Evolutionary conservation across 2,888 invertebrate species (phyloP).

Genomic region (Archips xylosteana): DNA sequence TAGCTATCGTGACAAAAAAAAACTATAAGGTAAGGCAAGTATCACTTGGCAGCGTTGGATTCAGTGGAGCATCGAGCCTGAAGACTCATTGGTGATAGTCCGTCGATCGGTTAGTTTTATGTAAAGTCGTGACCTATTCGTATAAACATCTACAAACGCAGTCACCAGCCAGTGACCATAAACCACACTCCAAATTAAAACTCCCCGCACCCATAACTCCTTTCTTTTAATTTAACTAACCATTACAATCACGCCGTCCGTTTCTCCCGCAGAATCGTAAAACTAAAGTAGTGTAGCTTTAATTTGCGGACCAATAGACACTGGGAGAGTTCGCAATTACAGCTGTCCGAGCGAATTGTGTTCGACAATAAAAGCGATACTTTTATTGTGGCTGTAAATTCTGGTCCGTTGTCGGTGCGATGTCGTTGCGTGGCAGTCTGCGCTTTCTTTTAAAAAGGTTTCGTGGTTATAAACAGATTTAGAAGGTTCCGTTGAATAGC

Average conservation of each 20-base stretch:
- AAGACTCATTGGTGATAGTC: too few species aligned
- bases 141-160: not conserved
- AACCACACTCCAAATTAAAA: constrained; percentile 8
- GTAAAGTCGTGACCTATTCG: too few species aligned
- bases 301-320: constrained; percentile 81
- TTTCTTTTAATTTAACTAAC: constrained; percentile 33
- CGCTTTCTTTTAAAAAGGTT: constrained; percentile 43
- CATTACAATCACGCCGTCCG: constrained; percentile 37
- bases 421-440: constrained; percentile 66
- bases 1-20: too few species aligned
- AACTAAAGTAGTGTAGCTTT: constrained; percentile 73
- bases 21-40: too few species aligned
- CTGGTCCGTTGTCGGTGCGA: constrained; percentile 66
- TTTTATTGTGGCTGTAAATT: constrained; percentile 81
- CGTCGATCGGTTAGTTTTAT: too few species aligned
- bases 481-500: not conserved
- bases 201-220: constrained; percentile 21
- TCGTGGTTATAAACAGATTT: not conserved
- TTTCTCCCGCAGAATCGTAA: constrained; percentile 53
- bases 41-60: too few species aligned
- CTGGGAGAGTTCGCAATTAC: constrained; percentile 78
- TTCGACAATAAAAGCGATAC: constrained; percentile 81
- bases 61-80: too few species aligned
- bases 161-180: not conserved
- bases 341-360: constrained; percentile 81